Evolutionary conservation across 2,888 invertebrate species (phyloP), one percentile per base, ranked within the genome.

Genomic region (Isoperla grammatica): DNA sequence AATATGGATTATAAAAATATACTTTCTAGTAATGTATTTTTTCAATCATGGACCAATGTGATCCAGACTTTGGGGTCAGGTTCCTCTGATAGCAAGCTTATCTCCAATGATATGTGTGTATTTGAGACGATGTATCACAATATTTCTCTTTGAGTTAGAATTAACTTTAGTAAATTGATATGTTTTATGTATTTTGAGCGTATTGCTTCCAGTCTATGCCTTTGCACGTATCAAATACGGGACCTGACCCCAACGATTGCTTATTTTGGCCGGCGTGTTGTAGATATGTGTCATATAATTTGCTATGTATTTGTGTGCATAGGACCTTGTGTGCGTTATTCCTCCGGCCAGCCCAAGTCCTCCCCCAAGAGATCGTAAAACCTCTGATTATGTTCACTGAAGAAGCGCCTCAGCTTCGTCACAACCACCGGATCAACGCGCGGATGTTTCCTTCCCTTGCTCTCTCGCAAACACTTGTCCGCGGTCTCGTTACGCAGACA

Each of bases 301-400:
- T 4, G 13, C 35, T 37, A 19, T 53, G 22, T 53, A 53, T 53
- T 37, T 53, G 23, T 42, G 42, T 49, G 49, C 49, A 20, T 49
- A 29, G 2, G 49, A 49, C 56, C 56, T 2, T 56, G 22, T 22
- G 64, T 60, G 59, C 66, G 66, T 74, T 81, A 92, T 74, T 91
- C 90, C 74, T 91, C 91, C 53, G 93, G 92, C 97, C 97, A 97
- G 63, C 90, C 89, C 66, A 96, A 85, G 75, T 92, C 90, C 73
- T 91, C 89, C 2, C 93, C 92, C n/a, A 95, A 86, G 67, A 95
- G 82, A 69, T 93, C 89, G 75, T 94, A 95, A 74, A 95, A 94
- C 71, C 87, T 85, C 73, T 90, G 89, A 78, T 95, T 95, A 76
- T 92, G 92, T 69, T 92, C 91, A 66, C 87, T 85, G 76, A 93